These are phyloP conservation scores for Vidua macroura DNA, from an alignment of 2,113 vertebrate species.

Conservation along the genomic window DNA sequence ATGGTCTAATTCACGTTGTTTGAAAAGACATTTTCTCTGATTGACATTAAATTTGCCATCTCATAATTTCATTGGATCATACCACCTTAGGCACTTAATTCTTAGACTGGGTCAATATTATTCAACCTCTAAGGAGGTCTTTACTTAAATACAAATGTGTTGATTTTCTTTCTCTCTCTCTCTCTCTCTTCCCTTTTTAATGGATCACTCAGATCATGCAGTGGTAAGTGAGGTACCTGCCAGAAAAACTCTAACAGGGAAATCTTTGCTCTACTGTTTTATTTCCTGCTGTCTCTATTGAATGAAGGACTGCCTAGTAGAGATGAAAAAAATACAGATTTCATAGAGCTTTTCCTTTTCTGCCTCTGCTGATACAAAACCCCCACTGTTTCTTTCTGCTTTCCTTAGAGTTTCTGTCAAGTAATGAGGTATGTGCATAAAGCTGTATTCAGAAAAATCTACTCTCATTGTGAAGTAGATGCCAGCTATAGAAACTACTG, in stretches of 20 bases:
- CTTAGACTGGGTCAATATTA: not conserved
- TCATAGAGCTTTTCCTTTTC: not conserved
- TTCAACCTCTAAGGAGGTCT: not conserved
- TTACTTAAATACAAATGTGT: not conserved
- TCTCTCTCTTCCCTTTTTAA: not conserved
- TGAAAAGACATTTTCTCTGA: not conserved
- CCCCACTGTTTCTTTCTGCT: not conserved
- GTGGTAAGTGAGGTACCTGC: not conserved
- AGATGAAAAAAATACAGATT: not conserved
- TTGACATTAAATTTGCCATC: not conserved
- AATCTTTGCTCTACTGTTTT: not conserved
- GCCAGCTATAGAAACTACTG: not conserved
- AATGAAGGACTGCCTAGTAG: not conserved
- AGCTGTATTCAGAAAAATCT: not conserved
- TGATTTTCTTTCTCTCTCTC: not conserved
- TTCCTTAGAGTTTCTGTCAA: not conserved
- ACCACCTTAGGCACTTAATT: not conserved
- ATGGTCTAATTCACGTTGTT: not conserved
- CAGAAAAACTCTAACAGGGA: not conserved
- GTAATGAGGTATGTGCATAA: not conserved
- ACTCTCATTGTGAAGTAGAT: not conserved
- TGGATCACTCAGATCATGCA: not conserved
- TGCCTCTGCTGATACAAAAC: not conserved
- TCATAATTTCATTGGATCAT: not conserved
- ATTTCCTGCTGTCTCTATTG: not conserved